These are phyloP conservation scores for Yoshiicerus persimilis DNA, from an alignment of 1,140 invertebrate genomes.

Conservation along the genomic window DNA sequence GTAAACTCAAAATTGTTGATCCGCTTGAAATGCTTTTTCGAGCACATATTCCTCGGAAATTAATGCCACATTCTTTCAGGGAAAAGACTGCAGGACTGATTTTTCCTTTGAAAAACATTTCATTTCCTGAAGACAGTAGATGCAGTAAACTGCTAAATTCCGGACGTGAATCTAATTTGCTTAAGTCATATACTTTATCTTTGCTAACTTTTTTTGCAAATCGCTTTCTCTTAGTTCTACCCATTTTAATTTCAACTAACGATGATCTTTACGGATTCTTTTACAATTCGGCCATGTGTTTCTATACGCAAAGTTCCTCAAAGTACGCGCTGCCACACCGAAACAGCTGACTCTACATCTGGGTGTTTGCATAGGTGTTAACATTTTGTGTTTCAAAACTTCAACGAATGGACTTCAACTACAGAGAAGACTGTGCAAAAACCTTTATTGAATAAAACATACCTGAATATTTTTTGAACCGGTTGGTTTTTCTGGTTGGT, in stretches of 20 bases:
- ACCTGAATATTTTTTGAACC: neutral
- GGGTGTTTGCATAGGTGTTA: neutral
- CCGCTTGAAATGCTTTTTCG: neutral
- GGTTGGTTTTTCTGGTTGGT: neutral
- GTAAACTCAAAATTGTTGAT: neutral
- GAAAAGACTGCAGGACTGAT: neutral
- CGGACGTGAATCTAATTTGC: neutral
- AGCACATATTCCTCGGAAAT: constrained; percentile 38
- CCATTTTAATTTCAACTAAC: neutral
- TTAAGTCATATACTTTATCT: neutral
- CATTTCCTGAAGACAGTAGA: neutral
- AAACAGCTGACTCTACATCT: neutral
- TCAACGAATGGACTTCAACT: neutral
- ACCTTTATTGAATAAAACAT: neutral
- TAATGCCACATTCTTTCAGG: neutral
- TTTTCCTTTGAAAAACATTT: neutral
- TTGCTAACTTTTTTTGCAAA: neutral
- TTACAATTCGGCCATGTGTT: neutral
- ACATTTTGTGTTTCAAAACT: neutral
- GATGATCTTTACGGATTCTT: neutral
- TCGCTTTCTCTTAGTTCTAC: neutral
- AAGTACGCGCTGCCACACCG: neutral
- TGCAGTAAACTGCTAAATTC: neutral
- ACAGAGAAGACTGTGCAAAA: too few species aligned
- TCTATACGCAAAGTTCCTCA: neutral